These are phyloP conservation scores for Frankliniella intonsa DNA, from an alignment of 2,888 invertebrate species.

Conservation along the genomic window DNA sequence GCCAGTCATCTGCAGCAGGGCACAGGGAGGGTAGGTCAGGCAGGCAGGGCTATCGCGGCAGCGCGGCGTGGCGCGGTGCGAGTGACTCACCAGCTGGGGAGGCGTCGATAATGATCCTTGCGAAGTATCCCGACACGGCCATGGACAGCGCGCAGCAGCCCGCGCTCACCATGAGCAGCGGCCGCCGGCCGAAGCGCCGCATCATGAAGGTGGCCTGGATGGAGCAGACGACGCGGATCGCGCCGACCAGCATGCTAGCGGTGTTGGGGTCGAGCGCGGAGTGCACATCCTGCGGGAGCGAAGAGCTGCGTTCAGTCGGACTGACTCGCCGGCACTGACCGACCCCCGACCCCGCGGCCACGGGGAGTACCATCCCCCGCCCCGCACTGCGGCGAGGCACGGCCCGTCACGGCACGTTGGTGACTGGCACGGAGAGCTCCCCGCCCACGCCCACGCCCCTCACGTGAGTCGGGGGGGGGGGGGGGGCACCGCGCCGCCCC, in stretches of 20 bases:
- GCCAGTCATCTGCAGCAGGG: background rate
- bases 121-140: slow-evolving; percentile 53
- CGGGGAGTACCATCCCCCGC: background rate
- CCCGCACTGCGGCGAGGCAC: background rate
- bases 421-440: background rate
- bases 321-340: background rate
- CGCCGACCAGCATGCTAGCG: slow-evolving; percentile 53
- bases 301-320: background rate
- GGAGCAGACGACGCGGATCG: slow-evolving; percentile 53
- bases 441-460: background rate
- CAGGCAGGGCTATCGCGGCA: no score
- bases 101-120: slow-evolving; percentile 37
- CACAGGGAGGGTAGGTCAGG: background rate
- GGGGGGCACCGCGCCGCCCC: no score
- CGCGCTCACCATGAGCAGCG: slow-evolving; percentile 50
- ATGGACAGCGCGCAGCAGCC: slow-evolving; percentile 54
- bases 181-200: slow-evolving; percentile 50
- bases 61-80: background rate
- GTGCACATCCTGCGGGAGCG: slow-evolving; percentile 48
- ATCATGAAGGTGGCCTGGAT: slow-evolving; percentile 53
- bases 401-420: background rate
- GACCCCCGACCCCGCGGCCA: background rate
- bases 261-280: slow-evolving; percentile 50
- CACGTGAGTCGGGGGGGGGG: background rate
- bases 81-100: background rate